These are phyloP conservation scores for Netelia virgata DNA, from an alignment of 2,888 invertebrate genomes.

Conservation along the genomic window DNA sequence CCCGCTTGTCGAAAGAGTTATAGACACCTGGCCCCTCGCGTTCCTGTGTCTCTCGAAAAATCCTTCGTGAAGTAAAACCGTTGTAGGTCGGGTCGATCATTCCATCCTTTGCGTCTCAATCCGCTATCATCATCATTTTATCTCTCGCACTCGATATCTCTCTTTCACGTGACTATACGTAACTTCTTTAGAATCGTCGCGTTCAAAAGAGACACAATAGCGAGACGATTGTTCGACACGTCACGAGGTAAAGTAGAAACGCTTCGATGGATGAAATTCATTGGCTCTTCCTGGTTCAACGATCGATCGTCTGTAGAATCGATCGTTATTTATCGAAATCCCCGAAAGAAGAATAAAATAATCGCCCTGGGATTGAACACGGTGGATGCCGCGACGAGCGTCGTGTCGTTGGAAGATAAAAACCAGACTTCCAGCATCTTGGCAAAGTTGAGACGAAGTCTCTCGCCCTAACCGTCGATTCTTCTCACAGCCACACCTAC, in stretches of 20 bases:
- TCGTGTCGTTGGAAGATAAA: constrained; percentile 55
- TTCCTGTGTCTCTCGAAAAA: constrained; percentile 13
- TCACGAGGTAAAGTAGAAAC: neutral
- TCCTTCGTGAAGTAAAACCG: constrained; percentile 1
- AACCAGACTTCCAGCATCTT: constrained; percentile 21
- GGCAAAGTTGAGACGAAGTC: constrained; percentile 34
- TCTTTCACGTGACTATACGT: neutral
- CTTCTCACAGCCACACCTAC: neutral
- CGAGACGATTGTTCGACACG: constrained; percentile 10
- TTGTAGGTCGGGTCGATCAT: neutral
- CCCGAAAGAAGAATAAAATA: constrained; percentile 30
- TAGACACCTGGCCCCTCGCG: neutral
- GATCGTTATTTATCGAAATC: constrained; percentile 48
- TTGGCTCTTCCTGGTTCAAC: neutral
- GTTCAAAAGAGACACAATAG: constrained; percentile 20
- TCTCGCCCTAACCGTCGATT: constrained; percentile 24
- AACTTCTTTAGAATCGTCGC: constrained; percentile 18
- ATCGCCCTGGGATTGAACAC: constrained; percentile 35
- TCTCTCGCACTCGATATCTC: neutral
- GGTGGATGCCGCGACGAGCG: neutral
- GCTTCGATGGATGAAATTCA: neutral
- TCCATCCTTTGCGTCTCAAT: constrained; percentile 1
- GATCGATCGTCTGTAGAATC: constrained; percentile 16
- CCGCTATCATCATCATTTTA: neutral
- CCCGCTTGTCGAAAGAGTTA: constrained; percentile 33